Base-by-base conservation (phyloP, 2,113 vertebrate genomes). In the Melanocharis versteri region DNA sequence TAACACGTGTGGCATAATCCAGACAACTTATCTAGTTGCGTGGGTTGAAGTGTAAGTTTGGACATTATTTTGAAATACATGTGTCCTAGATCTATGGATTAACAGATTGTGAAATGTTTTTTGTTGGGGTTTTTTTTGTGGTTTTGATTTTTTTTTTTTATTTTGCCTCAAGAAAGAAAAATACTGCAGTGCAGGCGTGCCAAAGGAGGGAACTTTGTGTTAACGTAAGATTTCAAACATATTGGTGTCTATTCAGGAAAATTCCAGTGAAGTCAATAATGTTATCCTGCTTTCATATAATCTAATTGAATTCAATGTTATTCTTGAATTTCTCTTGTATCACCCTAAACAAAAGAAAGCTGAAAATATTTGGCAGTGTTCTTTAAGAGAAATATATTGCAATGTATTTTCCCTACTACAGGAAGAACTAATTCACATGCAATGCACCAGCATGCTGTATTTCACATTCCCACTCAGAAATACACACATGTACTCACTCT, bases 381-480 rank as follows among this genome's bases (percentile, higher is more conserved):
- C 35, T 80, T 30, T n/a, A 82, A 65, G n/a, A 53, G 5, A 50
- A 92, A 78, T 50, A 54, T 31, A 81, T 39, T 71, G 6, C 21
- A 50, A 44, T 33, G 7, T 44, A 70, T 71, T 93, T 96, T 90
- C 80, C 24, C n/a, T 89, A 42, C 62, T 73, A 44, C 33, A 70
- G 66, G 65, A 82, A 80, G 68, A 33, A 83, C 47, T 91, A 68
- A 88, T 91, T 83, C 64, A 69, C 28, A 95, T 87, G 53, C 73
- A 92, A 7, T n/a, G 22, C 58, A 87, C 24, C 57, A 92, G 19
- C 11, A 61, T 0, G 3, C 42, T 64, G 6, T 83, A 66, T 90
- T 93, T 94, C 60, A 84, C 54, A 84, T 91, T 93, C 61, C 42
- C 62, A 82, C 76, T 86, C 68, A 86, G 66, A 95, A 96, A 89